Base-by-base conservation (phyloP, 2,888 invertebrate species). In the Tribolium freemani region DNA sequence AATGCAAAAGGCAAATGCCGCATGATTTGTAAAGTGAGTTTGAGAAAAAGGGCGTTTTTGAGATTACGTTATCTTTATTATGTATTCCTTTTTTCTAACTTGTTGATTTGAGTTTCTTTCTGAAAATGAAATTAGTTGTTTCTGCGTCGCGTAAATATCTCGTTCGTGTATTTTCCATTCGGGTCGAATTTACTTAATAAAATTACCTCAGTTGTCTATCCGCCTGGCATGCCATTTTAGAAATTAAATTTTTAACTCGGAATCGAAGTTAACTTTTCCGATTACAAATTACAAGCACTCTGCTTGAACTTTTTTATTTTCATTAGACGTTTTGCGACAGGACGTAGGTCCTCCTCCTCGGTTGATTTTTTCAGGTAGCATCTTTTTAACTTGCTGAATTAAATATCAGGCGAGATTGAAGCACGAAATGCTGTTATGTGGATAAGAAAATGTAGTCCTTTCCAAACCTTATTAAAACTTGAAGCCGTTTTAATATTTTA, bases 361-460 rank as follows among this genome's bases (percentile, higher is more conserved):
- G n/a, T n/a, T 8, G 58, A 20, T 45, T 61, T 48, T 61, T 61
- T 9, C 30, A 61, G 48, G 61, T 58, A 58, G 58, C 26, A 50
- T 44, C 30, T 64, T 31, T 64, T 44, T 54, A 64, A 64, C 20
- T 26, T 57, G 11, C 10, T 56, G 67, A 67, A 67, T 67, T 51
- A 67, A 67, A 57, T n/a, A n/a, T 67, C 16, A 67, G 56, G 20
- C 16, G 30, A 67, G 57, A 67, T 67, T 67, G 67, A 51, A 57
- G 67, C 67, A 67, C 67, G 67, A 57, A 67, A 56, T 31, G 56
- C 48, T 48, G 57, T 57, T 67, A 67, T 46, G 56, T 31, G 48
- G 10, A 45, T 67, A 48, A 67, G 54, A 67, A 57, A 56, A 54
- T 26, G 57, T 57, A 64, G 64, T 53, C 45, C 8, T 57, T 56